Conservation (phyloP, 2,888 invertebrate genomes). For the Drosophila birchii region DNA sequence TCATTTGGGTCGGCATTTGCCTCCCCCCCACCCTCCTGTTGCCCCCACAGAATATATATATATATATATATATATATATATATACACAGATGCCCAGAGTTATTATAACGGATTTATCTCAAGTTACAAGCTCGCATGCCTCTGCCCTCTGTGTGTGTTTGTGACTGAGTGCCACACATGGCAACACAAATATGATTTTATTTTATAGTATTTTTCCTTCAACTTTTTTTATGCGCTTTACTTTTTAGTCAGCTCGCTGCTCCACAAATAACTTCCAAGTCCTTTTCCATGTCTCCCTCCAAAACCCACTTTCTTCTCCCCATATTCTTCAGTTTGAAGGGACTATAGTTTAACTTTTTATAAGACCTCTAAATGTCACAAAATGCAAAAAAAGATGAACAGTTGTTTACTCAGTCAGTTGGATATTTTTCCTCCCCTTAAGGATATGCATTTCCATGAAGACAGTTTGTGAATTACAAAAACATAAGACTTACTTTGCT, state of each 20-base stretch:
- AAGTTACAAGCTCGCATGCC: slow-evolving; percentile 61
- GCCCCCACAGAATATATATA: slow-evolving; percentile 18
- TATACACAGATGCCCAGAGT: slow-evolving; percentile 62
- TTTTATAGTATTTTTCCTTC: slow-evolving; percentile 56
- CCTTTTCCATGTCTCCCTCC: slow-evolving; percentile 15
- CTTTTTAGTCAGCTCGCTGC: slow-evolving; percentile 64
- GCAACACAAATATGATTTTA: slow-evolving; percentile 58
- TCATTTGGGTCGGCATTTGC: slow-evolving; percentile 60
- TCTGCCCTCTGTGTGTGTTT: not conserved
- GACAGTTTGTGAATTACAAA: not conserved
- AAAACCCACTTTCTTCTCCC: not conserved
- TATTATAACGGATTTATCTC: slow-evolving; percentile 80
- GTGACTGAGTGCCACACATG: slow-evolving; percentile 25
- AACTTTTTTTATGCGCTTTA: slow-evolving; percentile 56
- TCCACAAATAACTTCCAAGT: slow-evolving; percentile 49
- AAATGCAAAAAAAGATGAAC: not conserved
- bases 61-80: not conserved
- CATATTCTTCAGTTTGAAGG: slow-evolving; percentile 1
- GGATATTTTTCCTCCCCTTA: not conserved
- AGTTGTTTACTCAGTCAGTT: slow-evolving; percentile 10
- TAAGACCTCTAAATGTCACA: slow-evolving; percentile 8
- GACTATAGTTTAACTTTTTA: slow-evolving; percentile 10
- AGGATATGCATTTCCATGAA: slow-evolving; percentile 3
- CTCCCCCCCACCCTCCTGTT: slow-evolving; percentile 13
- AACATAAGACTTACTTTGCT: not conserved